Evolutionary conservation across 1,140 invertebrate genomes (phyloP).

Genomic region (Stegodyphus mimosarum): DNA sequence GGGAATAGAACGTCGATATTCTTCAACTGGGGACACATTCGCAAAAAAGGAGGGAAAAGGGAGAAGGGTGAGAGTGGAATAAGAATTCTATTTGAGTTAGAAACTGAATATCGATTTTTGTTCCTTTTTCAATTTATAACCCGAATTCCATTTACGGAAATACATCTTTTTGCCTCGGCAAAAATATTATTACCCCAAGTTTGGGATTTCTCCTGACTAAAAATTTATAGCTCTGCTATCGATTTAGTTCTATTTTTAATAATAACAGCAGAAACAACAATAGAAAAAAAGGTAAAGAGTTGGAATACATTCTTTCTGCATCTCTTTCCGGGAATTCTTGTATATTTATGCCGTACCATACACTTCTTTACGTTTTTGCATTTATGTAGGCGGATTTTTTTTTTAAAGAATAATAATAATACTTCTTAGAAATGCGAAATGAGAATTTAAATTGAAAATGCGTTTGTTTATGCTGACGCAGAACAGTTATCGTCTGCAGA

Average conservation of each 20-base stretch:
- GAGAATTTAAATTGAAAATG: neutral
- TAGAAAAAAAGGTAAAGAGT: constrained; percentile 5
- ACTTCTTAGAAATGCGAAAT: neutral
- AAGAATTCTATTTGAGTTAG: constrained; percentile 61
- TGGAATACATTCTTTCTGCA: constrained; percentile 1
- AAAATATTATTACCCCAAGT: constrained; percentile 57
- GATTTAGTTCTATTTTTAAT: constrained; percentile 58
- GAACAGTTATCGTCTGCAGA: too few species aligned
- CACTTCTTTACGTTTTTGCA: neutral
- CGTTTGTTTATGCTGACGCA: too few species aligned
- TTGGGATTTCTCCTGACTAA: constrained; percentile 52
- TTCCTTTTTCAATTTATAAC: constrained; percentile 61
- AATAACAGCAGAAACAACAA: neutral
- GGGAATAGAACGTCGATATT: constrained; percentile 53
- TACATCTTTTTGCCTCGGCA: constrained; percentile 49
- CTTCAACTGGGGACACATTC: constrained; percentile 56
- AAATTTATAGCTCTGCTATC: constrained; percentile 48
- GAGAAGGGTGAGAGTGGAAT: constrained; percentile 18
- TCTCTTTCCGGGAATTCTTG: neutral
- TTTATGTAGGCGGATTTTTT: neutral
- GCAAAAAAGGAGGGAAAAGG: constrained; percentile 8
- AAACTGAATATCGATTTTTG: constrained; percentile 60
- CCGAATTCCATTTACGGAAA: constrained; percentile 60
- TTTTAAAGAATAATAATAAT: too few species aligned
- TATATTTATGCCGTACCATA: neutral